Evolutionary conservation across 2,888 invertebrate species (phyloP), one percentile per base, ranked within the genome.

Genomic region (Iphiclides podalirius): DNA sequence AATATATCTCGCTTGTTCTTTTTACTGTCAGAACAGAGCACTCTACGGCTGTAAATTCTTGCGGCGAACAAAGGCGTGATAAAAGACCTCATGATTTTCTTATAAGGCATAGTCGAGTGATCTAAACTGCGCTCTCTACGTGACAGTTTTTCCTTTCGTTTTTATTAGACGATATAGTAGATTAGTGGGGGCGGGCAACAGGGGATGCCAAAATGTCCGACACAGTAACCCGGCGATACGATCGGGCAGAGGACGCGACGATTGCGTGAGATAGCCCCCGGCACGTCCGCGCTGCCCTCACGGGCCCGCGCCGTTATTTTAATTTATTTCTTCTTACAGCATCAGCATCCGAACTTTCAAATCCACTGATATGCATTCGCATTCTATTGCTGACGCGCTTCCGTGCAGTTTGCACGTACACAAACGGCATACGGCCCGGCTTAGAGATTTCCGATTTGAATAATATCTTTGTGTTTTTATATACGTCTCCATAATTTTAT

Each of bases 231-330:
- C 62, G 60, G 61, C 59, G 66, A 79, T 78, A 75, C 59, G 60
- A 70, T 62, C 51, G 34, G n/a, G n/a, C n/a, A n/a, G 56, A 60
- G 63, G 68, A 64, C 64, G 62, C 43, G 40, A 59, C 60, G 82
- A 79, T 81, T 75, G 82, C 80, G 82, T 79, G 81, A 77, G 82
- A 81, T 80, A 74, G 64, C 61, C 59, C 55, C 63, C 67, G 61
- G 69, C 81, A 79, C 79, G 79, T 78, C 72, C 60, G 64, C n/a
- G n/a, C 65, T 75, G 70, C 74, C 59, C 63, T 68, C 66, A 57
- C 62, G 58, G 60, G 57, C 54, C 58, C 50, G 54, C 20, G 50
- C 64, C 65, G 63, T 66, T 66, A 64, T 61, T 66, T 64, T 61
- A 62, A 62, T 62, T 67, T 65, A 62, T 60, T 54, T 58, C 55